phyloP scores from a whole-genome alignment of 2,113 vertebrate genomes.

The Apistogramma diplotaenia region DNA sequence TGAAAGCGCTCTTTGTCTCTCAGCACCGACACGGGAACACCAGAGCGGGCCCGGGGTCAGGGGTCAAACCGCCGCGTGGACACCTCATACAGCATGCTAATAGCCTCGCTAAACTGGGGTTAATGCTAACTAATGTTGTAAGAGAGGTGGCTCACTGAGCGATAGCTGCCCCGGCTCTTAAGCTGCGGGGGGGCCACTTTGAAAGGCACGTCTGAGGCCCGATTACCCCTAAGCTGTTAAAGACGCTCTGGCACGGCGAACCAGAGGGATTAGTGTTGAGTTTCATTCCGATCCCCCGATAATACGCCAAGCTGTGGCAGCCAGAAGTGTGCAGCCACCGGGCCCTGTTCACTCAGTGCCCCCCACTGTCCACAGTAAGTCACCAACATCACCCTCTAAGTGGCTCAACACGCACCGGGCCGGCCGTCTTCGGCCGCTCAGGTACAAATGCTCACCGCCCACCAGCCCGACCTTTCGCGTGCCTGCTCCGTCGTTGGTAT shows the following conservation, averaged over 20 bases:
- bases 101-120: conserved; percentile 24
- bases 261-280: conserved; percentile 66
- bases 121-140: conserved; percentile 51
- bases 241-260: conserved; percentile 61
- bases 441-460: background rate
- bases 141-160: conserved; percentile 43
- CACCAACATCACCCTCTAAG: conserved; percentile 3
- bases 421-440: background rate
- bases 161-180: conserved; percentile 58
- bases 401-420: conserved; percentile 16
- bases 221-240: conserved; percentile 68
- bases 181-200: conserved; percentile 58
- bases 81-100: conserved; percentile 26
- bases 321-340: conserved; percentile 39
- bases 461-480: background rate
- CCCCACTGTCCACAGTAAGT: conserved; percentile 1
- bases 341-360: conserved; percentile 34
- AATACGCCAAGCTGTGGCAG: conserved; percentile 47
- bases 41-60: background rate
- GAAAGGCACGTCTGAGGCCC: conserved; percentile 63
- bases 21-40: background rate
- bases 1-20: conserved; percentile 27
- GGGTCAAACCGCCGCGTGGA: conserved; percentile 32
- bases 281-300: conserved; percentile 64
- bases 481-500: conserved; percentile 29